Conservation (phyloP, 2,797 vertebrate species). For the Gouania willdenowi region DNA sequence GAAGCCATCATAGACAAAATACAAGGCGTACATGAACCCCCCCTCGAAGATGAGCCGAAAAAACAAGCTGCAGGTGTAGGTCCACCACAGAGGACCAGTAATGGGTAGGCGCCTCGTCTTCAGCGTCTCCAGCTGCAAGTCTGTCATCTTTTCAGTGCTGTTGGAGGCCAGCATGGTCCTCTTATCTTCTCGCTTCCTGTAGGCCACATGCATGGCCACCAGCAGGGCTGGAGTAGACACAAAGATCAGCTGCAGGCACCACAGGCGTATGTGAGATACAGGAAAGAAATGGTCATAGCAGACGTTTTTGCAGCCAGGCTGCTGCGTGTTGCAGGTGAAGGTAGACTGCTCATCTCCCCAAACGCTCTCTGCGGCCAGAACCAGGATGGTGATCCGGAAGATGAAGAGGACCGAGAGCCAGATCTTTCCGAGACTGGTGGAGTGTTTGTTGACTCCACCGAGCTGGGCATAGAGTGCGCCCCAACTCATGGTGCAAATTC, state of each 20-base stretch:
- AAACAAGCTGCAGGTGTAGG: conserved; percentile 92
- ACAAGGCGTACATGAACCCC: conserved; percentile 90
- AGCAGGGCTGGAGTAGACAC: conserved; percentile 92
- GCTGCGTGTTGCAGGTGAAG: conserved; percentile 94
- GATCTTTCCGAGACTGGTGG: conserved; percentile 95
- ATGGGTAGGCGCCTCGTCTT: conserved; percentile 83
- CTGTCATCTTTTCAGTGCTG: conserved; percentile 52
- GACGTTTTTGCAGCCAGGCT: conserved; percentile 95
- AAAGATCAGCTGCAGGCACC: conserved; percentile 97
- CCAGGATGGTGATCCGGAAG: conserved; percentile 94
- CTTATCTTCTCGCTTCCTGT: conserved; percentile 83
- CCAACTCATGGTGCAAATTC: conserved; percentile 83
- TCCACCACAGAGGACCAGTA: conserved; percentile 92
- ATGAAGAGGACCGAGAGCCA: conserved; percentile 98
- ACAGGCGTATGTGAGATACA: conserved; percentile 93
- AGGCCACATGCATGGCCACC: conserved; percentile 93
- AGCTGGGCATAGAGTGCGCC: conserved; percentile 81
- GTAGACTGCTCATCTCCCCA: conserved; percentile 96
- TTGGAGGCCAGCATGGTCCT: conserved; percentile 69
- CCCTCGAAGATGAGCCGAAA: conserved; percentile 91
- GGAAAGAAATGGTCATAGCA: conserved; percentile 98
- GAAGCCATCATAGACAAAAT: conserved; percentile 89
- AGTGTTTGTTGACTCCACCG: conserved; percentile 94
- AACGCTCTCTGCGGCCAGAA: conserved; percentile 92
- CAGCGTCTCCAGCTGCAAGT: conserved; percentile 80